These are phyloP conservation scores for Cremastinae sp. DNA, from an alignment of 2,888 invertebrate genomes.

Conservation along the genomic window DNA sequence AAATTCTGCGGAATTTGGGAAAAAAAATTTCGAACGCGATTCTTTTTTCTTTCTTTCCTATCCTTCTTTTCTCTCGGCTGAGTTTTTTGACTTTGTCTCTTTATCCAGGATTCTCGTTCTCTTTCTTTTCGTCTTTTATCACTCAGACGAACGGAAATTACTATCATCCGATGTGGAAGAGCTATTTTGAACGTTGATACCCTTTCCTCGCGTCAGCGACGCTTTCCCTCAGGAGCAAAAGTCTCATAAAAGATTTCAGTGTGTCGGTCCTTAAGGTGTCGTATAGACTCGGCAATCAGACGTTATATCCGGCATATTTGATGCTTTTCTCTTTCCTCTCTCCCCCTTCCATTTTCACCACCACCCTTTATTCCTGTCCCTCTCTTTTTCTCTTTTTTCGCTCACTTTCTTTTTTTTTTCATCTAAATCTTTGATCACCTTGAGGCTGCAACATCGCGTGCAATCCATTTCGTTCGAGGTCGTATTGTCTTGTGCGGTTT, in stretches of 20 bases:
- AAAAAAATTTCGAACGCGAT: no score
- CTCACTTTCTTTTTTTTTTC: constrained; percentile 29
- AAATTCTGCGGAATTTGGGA: no score
- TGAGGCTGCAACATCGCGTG: constrained; percentile 82
- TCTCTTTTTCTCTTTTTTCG: no score
- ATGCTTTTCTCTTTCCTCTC: constrained; percentile 81
- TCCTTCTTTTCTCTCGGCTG: no score
- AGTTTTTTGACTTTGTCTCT: not conserved
- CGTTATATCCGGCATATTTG: constrained; percentile 85
- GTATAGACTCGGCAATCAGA: constrained; percentile 38
- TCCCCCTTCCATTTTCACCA: no score
- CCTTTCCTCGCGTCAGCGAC: constrained; percentile 83
- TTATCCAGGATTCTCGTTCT: not conserved
- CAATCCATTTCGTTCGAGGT: constrained; percentile 83
- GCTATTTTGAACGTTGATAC: constrained; percentile 82
- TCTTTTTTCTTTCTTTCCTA: no score
- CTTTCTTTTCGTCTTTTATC: constrained; percentile 15
- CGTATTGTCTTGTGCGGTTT: no score
- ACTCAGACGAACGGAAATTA: constrained; percentile 29
- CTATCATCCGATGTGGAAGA: constrained; percentile 36
- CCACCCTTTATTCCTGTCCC: no score
- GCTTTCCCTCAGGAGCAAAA: constrained; percentile 85
- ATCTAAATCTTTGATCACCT: constrained; percentile 85
- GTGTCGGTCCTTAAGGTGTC: constrained; percentile 22
- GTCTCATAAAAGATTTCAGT: constrained; percentile 76